phyloP scores from a whole-genome alignment of 1,140 invertebrate species.

The Pachyrhynchus sulphureomaculatus region DNA sequence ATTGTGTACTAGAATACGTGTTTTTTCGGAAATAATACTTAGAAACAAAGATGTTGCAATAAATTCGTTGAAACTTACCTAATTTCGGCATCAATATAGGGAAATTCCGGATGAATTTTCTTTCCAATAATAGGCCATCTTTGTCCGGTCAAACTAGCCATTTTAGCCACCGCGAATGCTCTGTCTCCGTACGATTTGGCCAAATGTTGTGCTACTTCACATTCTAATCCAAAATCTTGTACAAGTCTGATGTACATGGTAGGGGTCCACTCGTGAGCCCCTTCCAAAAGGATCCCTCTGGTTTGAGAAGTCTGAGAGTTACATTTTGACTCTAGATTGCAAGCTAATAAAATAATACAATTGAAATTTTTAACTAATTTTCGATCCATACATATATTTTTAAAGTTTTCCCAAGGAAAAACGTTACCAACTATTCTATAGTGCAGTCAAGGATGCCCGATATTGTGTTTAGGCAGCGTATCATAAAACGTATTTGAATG shows the following conservation, averaged over 20 bases:
- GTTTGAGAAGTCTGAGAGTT: constrained; percentile 73
- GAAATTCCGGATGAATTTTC: constrained; percentile 95
- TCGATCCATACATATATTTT: too few species aligned
- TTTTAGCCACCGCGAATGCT: constrained; percentile 95
- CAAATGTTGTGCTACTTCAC: constrained; percentile 94
- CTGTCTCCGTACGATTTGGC: constrained; percentile 96
- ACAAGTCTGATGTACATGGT: constrained; percentile 98
- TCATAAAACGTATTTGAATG: too few species aligned
- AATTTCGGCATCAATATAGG: constrained; percentile 95
- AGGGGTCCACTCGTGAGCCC: constrained; percentile 94
- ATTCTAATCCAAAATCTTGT: constrained; percentile 86
- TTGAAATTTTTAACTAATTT: too few species aligned
- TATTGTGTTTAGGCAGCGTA: too few species aligned
- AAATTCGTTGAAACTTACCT: too few species aligned
- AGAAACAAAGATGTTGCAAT: too few species aligned
- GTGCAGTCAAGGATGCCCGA: too few species aligned
- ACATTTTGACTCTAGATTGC: constrained; percentile 70
- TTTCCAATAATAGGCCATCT: constrained; percentile 96
- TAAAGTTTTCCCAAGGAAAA: too few species aligned
- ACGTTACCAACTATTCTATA: too few species aligned
- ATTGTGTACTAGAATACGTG: background rate
- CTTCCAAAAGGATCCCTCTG: constrained; percentile 88
- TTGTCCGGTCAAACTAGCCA: constrained; percentile 91
- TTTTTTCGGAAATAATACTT: background rate
- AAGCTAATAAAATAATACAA: constrained; percentile 56